These are phyloP conservation scores for Micronycteris hirsuta DNA, from an alignment of 2,113 vertebrate genomes.

Conservation along the genomic window DNA sequence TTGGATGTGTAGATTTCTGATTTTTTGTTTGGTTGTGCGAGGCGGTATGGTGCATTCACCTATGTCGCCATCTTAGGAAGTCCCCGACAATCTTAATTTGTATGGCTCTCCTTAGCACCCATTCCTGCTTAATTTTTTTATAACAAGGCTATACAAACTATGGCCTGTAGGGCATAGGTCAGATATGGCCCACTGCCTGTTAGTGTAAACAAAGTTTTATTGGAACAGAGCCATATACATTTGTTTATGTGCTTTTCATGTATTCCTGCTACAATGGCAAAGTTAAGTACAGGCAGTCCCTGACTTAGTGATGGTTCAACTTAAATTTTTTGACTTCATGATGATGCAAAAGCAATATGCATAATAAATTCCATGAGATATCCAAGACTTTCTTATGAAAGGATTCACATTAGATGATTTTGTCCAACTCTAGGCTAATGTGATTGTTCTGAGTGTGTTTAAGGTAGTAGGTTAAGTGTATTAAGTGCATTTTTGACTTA, in stretches of 20 bases:
- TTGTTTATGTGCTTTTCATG: not conserved
- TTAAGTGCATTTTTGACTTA: not conserved
- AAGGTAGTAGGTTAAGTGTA: not conserved
- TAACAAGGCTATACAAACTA: not conserved
- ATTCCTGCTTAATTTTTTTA: not conserved
- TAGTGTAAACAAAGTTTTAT: constrained; percentile 31
- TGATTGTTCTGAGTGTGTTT: not conserved
- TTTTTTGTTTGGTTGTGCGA: too few relatives aligned
- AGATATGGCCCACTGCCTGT: not conserved
- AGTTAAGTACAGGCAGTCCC: not conserved
- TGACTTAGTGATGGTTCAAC: not conserved
- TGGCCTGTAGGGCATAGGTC: not conserved
- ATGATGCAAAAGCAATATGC: not conserved
- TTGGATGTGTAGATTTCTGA: too few relatives aligned
- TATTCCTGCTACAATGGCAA: not conserved
- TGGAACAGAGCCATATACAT: not conserved
- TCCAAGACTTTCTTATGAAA: not conserved
- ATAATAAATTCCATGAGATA: not conserved
- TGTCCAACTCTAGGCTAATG: not conserved
- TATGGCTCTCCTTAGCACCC: not conserved
- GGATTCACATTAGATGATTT: not conserved
- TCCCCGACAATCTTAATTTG: not conserved
- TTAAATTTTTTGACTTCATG: not conserved
- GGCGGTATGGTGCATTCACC: too few relatives aligned
- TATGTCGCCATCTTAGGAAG: too few relatives aligned